Conservation (phyloP, 2,888 invertebrate species). For the Horisme vitalbata region DNA sequence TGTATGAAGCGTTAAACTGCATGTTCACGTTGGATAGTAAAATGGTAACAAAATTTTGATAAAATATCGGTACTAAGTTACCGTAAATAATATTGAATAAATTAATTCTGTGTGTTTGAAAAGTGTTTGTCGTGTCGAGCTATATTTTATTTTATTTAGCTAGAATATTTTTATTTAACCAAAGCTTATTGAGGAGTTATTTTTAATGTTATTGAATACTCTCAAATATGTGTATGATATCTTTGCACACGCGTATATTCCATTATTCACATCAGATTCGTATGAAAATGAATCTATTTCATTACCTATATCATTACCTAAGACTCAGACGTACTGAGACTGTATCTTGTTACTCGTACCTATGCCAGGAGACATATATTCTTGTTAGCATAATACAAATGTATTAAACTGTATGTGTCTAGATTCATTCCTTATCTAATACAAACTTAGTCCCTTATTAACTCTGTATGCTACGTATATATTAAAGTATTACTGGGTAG, state of each 20-base stretch:
- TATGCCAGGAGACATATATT: neutral
- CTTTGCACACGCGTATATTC: constrained; percentile 8
- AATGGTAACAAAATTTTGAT: constrained; percentile 19
- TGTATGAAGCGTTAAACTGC: constrained; percentile 58
- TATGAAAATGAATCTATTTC: constrained; percentile 9
- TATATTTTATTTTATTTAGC: constrained; percentile 15
- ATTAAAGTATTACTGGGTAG: no score
- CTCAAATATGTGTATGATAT: constrained; percentile 1
- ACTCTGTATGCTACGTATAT: no score
- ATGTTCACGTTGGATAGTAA: constrained; percentile 56
- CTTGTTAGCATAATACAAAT: neutral
- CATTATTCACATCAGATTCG: constrained; percentile 6
- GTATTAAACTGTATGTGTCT: no score
- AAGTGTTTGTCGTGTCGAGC: constrained; percentile 30
- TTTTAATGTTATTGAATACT: constrained; percentile 4
- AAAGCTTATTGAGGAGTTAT: constrained; percentile 9
- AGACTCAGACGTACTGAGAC: constrained; percentile 8
- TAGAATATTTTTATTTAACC: constrained; percentile 5
- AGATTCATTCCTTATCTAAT: no score
- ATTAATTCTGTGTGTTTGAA: constrained; percentile 17
- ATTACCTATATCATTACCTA: neutral
- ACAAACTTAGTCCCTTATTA: no score
- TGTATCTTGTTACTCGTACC: constrained; percentile 12
- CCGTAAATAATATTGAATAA: constrained; percentile 2
- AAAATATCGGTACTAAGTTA: constrained; percentile 1